Evolutionary conservation across 2,113 vertebrate genomes (phyloP), one percentile per base, ranked within the genome.

Genomic region (Mungos mungo): DNA sequence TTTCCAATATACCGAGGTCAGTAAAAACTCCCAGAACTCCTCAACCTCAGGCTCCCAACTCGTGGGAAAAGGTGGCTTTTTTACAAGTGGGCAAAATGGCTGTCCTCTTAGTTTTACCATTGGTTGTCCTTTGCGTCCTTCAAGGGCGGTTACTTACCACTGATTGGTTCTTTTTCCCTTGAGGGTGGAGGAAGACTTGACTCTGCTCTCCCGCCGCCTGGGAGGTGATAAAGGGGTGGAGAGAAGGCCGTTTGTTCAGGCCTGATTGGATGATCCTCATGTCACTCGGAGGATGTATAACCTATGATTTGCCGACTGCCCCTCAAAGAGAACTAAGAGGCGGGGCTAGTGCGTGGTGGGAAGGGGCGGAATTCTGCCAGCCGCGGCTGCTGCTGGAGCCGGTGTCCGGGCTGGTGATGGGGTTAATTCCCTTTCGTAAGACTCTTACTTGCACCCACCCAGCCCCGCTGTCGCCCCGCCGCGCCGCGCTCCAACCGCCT

Each of bases 371-470:
- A 95, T 97, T 96, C 23, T 95, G 93, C 97, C 97, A 95, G 98
- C 95, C 90, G 93, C 87, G 97, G 97, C 96, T 97, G 98, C 97
- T 71, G 96, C 98, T 97, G 98, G 97, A 98, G 97, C 98, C 97
- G 97, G 98, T 98, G 97, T 98, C 98, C 96, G 96, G 96, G 97
- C 98, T 98, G 98, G 98, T 98, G 98, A 98, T 98, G 98, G 98
- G 98, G 98, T 97, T 98, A 98, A 98, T 98, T 98, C 96, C 95
- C 97, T 97, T 88, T 95, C 90, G 83, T 97, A 93, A 97, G 97
- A 97, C 96, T 97, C 96, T 95, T 31, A 71, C 80, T 98, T 96
- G 97, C 97, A 96, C 95, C 96, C 97, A 96, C 92, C 98, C 97
- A 95, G 95, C 97, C 97, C 98, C 90, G 88, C 98, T 84, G 98